Evolutionary conservation across 1,140 invertebrate species (phyloP), one percentile per base, ranked within the genome.

Genomic region (Drosophila ananassae): DNA sequence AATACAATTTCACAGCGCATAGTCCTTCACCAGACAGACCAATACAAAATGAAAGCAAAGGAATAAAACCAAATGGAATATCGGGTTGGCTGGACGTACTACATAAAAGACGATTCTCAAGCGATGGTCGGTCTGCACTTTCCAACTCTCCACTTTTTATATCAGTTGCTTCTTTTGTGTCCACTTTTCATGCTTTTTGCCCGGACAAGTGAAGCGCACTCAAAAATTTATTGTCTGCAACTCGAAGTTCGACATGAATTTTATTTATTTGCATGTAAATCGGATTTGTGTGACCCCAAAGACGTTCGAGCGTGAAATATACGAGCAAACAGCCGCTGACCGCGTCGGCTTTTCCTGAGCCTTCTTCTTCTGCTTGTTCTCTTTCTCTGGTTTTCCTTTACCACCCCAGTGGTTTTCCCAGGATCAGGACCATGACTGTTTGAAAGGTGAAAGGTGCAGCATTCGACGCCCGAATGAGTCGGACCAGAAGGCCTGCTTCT

Each of bases 241-340:
- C 80, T 84, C 78, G 77, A 81, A 78, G 80, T 89, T 89, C 84
- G 84, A 89, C 85, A 89, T 89, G 80, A 89, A 89, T 89, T 89
- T 89, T 89, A 89, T 89, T 89, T 89, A 89, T 89, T 89, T 84
- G 77, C 85, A 89, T 89, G 80, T 89, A 89, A 85, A 89, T 89
- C 85, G 79, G 84, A 89, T 89, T 89, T 89, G 85, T 81, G 85
- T 89, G 82, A 87, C 82, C 82, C 82, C 82, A 87, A 87, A 87
- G 82, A 87, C 78, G 59, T 69, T 82, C 82, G 64, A 82, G 82
- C 82, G 75, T 87, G 71, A 87, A 87, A 87, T 87, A 87, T 81
- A 87, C 62, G 62, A 76, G 78, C 71, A 73, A 67, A 87, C 78
- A 87, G 69, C 58, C 77, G 41, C 77, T 68, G 56, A 79, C 44